Base-by-base conservation (phyloP, 1,140 invertebrate species). In the Rhagoletis pomonella region DNA sequence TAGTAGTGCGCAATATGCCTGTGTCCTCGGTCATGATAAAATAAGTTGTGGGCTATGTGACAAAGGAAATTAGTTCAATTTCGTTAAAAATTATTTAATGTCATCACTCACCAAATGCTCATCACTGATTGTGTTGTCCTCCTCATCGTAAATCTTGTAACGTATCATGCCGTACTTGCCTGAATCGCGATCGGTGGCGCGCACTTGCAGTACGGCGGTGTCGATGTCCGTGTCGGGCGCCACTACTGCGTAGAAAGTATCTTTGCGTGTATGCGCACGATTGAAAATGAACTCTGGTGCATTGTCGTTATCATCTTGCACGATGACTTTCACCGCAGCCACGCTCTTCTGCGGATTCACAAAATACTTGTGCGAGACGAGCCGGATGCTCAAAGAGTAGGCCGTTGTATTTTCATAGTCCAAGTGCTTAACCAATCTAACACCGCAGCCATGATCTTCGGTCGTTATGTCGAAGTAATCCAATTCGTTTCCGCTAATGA, bases 301-400 rank as follows among this genome's bases (percentile, higher is more conserved):
- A 91, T 98, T 98, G 90, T 98, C 97, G 90, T 98, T 98, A 1
- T 97, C 95, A 91, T 98, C 97, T 0, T 96, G 93, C 0, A 99
- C 96, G 89, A 97, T 96, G 4, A 99, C 95, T 88, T 96, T 96
- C 0, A 99, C 95, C 90, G 96, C 95, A 0, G 97, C 95, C 10
- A 94, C 95, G 89, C 96, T 96, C 86, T 95, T 95, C 10, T 96
- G 95, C 0, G 96, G 96, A 93, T 97, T 97, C 4, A 97, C 95
- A 6, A 97, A 94, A 12, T 97, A 97, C 44, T 96, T 95, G 17
- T 97, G 94, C 0, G 97, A 97, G 39, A 96, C 95, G 1, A 98
- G 92, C 89, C 95, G 95, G 4, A 98, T 94, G 90, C 96, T 96
- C n/a, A 98, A 93, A 3, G 95, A 94, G 90, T 97, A 97, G 87